Percentiles rank a stretch among this genome's conserved stretches.
phyloP scores from a whole-genome alignment of 2,113 vertebrate genomes.

The Actinemys pallida region DNA sequence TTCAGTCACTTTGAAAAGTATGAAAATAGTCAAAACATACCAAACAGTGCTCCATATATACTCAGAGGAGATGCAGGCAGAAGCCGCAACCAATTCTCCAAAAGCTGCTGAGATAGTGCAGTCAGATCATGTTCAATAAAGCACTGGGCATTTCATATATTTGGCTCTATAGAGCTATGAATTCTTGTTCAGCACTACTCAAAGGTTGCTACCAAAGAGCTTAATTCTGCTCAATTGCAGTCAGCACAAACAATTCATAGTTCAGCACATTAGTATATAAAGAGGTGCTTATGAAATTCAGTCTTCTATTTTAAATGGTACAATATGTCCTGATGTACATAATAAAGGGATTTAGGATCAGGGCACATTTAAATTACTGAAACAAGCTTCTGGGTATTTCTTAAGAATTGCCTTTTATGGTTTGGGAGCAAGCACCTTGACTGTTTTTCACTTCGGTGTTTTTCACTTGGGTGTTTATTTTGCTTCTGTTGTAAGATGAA shows the following conservation, averaged over 20 bases:
- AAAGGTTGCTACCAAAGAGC: not conserved
- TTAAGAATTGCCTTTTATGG: not conserved
- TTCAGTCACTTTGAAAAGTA: fast-evolving
- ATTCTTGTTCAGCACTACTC: not conserved
- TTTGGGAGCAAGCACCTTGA: not conserved
- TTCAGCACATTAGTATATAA: not conserved
- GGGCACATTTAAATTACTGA: not conserved
- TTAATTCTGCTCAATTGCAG: not conserved
- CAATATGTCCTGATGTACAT: fast-evolving
- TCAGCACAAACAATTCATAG: fast-evolving
- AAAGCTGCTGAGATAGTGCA: not conserved
- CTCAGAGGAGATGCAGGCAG: fast-evolving
- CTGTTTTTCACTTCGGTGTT: not conserved
- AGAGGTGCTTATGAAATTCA: not conserved
- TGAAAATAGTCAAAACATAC: fast-evolving
- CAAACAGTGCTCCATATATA: not conserved
- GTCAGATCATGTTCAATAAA: fast-evolving
- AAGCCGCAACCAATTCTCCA: not conserved
- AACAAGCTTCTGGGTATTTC: not conserved
- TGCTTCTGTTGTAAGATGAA: not conserved
- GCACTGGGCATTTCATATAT: not conserved
- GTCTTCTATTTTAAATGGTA: not conserved
- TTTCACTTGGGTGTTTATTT: not conserved
- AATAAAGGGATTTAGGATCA: not conserved
- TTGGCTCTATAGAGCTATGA: fast-evolving